Conservation (phyloP, 2,888 invertebrate genomes). For the Lysandra bellargus region DNA sequence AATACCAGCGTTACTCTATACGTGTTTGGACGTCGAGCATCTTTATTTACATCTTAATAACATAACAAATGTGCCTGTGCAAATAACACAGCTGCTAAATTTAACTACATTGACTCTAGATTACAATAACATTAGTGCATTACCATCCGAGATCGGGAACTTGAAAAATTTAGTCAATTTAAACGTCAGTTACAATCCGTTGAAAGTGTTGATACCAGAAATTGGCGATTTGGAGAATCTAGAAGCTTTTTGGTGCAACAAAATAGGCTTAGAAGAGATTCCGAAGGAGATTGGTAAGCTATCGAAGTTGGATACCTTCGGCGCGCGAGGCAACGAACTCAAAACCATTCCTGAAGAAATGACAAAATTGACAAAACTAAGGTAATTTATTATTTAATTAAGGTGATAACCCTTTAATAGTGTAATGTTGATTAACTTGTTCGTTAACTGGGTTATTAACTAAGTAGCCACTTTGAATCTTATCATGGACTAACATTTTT, state of each 20-base stretch:
- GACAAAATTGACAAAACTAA: constrained; percentile 75
- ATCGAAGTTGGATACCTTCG: constrained; percentile 82
- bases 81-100: constrained; percentile 76
- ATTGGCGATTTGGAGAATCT: constrained; percentile 81
- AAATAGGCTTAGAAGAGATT: constrained; percentile 75
- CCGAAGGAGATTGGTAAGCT: constrained; percentile 83
- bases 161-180: constrained; percentile 81
- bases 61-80: constrained; percentile 71
- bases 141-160: constrained; percentile 82
- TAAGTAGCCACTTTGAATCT: too few relatives aligned
- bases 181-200: constrained; percentile 84
- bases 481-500: too few relatives aligned
- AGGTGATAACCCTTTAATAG: neutral
- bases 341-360: constrained; percentile 79
- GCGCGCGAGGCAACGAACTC: constrained; percentile 83
- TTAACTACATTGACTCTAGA: constrained; percentile 83
- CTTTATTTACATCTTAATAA: constrained; percentile 84
- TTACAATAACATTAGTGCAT: constrained; percentile 81
- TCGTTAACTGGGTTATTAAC: too few relatives aligned
- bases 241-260: constrained; percentile 85
- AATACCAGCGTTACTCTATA: constrained; percentile 79
- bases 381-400: neutral
- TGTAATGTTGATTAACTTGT: too few relatives aligned
- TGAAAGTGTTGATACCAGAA: constrained; percentile 79
- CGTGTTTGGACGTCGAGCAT: constrained; percentile 80